These are phyloP conservation scores for Microcebus lehilahytsara DNA, from an alignment of 2,113 vertebrate genomes.

Conservation along the genomic window DNA sequence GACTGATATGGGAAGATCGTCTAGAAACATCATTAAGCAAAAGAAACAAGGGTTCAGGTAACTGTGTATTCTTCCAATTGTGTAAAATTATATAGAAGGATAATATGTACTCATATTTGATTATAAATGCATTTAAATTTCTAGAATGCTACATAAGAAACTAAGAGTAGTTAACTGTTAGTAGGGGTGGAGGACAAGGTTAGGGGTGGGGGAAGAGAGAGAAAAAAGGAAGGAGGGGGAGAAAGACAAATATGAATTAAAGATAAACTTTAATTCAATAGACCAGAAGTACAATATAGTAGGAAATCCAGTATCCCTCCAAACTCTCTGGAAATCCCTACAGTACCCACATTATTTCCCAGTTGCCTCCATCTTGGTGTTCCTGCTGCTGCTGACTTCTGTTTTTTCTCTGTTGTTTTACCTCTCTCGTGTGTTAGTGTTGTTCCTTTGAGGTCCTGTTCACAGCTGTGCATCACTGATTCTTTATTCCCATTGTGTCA, in stretches of 20 bases:
- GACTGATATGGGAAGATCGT: neutral
- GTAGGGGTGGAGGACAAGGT: neutral
- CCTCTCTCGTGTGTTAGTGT: no score
- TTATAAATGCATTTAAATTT: neutral
- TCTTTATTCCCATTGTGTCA: neutral
- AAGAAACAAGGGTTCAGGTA: neutral
- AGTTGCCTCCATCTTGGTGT: neutral
- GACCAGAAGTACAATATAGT: neutral
- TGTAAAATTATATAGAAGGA: neutral
- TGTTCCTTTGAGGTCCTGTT: neutral
- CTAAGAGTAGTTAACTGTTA: neutral
- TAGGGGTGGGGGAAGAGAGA: neutral
- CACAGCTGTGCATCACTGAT: neutral
- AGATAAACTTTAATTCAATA: neutral
- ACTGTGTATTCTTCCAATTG: neutral
- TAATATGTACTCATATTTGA: neutral
- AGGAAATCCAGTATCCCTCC: neutral
- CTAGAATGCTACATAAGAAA: neutral
- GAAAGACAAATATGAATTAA: neutral
- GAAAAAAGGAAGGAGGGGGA: neutral
- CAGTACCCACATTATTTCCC: neutral
- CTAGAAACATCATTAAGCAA: neutral
- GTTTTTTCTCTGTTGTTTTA: neutral
- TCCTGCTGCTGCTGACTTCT: neutral
- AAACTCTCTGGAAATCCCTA: neutral